phyloP scores from a whole-genome alignment of 2,797 vertebrate species.

The Galagoides demidoff region DNA sequence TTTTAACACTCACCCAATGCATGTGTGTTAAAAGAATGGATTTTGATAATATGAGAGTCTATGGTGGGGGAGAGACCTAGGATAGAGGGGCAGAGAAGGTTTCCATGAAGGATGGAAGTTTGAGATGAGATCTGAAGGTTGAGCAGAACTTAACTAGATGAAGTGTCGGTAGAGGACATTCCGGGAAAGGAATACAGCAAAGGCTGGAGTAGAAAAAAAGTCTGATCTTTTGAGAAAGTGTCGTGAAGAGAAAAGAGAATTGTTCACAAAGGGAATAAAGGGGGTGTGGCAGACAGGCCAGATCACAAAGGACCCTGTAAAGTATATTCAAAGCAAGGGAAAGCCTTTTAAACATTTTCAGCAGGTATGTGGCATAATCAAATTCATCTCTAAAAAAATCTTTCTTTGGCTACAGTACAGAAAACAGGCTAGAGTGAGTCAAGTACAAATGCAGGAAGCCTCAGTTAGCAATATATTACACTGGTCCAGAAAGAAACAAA shows the following conservation, averaged over 20 bases:
- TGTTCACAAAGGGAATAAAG: background rate
- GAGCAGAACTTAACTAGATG: background rate
- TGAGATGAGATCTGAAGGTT: background rate
- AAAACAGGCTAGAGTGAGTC: background rate
- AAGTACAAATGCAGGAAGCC: background rate
- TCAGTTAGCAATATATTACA: background rate
- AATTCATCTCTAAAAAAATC: background rate
- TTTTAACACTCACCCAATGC: no score
- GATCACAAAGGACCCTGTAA: background rate
- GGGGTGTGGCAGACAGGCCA: background rate
- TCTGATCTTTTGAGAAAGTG: background rate
- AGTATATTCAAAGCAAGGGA: background rate
- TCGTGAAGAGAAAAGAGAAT: background rate
- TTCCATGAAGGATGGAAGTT: background rate
- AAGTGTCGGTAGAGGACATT: background rate
- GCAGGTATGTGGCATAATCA: background rate
- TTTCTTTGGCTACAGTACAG: background rate
- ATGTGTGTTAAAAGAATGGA: background rate
- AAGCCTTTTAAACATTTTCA: constrained; percentile 7
- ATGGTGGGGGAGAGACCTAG: background rate
- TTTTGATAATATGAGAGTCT: background rate
- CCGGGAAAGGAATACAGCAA: background rate
- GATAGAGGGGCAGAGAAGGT: background rate
- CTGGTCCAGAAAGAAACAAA: background rate
- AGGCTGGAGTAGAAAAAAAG: background rate